These are phyloP conservation scores for Buceros bicornis DNA, from an alignment of 2,797 vertebrate genomes.

Conservation along the genomic window DNA sequence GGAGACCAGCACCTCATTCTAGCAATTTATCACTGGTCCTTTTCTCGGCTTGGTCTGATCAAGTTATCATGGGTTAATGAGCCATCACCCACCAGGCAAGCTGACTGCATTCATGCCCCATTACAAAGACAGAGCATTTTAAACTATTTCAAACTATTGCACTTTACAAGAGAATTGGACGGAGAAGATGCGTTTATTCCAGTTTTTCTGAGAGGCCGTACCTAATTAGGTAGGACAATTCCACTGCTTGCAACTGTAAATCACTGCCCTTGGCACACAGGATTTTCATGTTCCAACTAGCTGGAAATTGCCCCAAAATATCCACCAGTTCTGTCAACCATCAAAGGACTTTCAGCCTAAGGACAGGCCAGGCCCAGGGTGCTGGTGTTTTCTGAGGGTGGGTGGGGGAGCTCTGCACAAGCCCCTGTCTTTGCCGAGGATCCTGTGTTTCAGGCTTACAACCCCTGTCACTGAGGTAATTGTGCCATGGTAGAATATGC, in stretches of 20 bases:
- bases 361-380: neutral
- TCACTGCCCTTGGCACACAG: neutral
- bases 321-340: neutral
- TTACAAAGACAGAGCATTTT: neutral
- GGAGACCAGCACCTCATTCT: neutral
- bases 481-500: accelerated
- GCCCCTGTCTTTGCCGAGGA: neutral
- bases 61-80: neutral
- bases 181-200: neutral
- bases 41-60: neutral
- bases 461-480: neutral
- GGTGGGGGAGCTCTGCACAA: neutral
- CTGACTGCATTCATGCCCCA: neutral
- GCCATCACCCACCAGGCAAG: neutral
- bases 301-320: neutral
- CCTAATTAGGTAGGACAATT: neutral
- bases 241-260: neutral
- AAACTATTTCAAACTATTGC: neutral
- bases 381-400: neutral
- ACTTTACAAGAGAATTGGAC: neutral
- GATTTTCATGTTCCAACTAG: neutral
- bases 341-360: neutral
- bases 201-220: neutral
- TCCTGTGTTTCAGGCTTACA: neutral
- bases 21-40: neutral